phyloP scores from a whole-genome alignment of 2,888 invertebrate genomes.

The Lasioglossum malachurum region DNA sequence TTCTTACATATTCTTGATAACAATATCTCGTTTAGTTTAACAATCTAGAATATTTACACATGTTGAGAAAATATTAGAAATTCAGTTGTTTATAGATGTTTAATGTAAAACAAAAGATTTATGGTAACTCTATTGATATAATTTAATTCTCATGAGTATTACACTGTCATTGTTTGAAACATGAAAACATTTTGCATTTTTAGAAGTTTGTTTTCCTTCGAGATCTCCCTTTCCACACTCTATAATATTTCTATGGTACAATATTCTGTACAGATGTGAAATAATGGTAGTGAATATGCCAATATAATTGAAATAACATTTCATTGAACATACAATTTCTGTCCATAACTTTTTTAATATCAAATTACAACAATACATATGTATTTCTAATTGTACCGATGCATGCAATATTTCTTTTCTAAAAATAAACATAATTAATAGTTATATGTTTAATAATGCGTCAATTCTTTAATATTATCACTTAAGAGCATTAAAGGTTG shows the following conservation, averaged over 20 bases:
- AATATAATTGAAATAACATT: slow-evolving; percentile 45
- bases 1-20: not conserved
- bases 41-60: too few species aligned
- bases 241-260: slow-evolving; percentile 2
- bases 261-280: slow-evolving; percentile 26
- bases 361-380: slow-evolving; percentile 36
- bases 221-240: not conserved
- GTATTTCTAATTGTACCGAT: slow-evolving; percentile 34
- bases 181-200: too few species aligned
- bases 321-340: slow-evolving; percentile 19
- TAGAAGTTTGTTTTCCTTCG: too few species aligned
- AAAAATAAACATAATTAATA: slow-evolving; percentile 29
- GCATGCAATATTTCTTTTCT: slow-evolving; percentile 31
- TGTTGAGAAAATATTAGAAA: too few species aligned
- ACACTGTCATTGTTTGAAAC: too few species aligned
- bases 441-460: slow-evolving; percentile 11
- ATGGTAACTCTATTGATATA: too few species aligned
- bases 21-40: too few species aligned
- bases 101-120: too few species aligned
- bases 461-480: slow-evolving; percentile 11
- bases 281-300: slow-evolving; percentile 65
- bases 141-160: too few species aligned
- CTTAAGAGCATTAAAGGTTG: slow-evolving; percentile 21
- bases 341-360: slow-evolving; percentile 30
- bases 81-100: too few species aligned